Percentiles rank a stretch among this genome's conserved stretches.
Evolutionary conservation across 2,888 invertebrate species (phyloP).

Genomic region (Clepsis dumicolana): DNA sequence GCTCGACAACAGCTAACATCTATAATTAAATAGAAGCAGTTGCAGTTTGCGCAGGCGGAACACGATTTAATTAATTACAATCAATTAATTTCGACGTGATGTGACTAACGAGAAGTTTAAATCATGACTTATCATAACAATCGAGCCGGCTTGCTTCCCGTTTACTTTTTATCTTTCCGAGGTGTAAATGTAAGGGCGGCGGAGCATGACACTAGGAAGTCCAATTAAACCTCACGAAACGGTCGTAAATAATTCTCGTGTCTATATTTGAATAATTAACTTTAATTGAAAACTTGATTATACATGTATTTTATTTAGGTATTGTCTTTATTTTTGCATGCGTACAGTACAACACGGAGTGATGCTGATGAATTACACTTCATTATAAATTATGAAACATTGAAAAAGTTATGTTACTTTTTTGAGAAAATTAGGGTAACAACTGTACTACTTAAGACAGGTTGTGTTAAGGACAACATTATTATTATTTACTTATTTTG

Average conservation of each 20-base stretch:
- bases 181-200: constrained; percentile 47
- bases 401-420: no score
- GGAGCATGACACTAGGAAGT: constrained; percentile 46
- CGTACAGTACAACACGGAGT: no score
- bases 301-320: no score
- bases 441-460: no score
- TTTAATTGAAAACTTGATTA: not conserved
- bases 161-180: constrained; percentile 43
- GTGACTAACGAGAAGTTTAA: constrained; percentile 34
- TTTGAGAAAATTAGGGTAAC: no score
- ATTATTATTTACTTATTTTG: no score
- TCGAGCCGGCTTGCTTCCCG: constrained; percentile 41
- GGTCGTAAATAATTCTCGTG: constrained; percentile 33
- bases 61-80: constrained; percentile 12
- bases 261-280: constrained; percentile 1
- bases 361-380: no score
- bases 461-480: no score
- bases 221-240: constrained; percentile 49
- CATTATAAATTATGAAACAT: no score
- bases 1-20: constrained; percentile 5
- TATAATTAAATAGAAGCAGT: constrained; percentile 3
- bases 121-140: constrained; percentile 38
- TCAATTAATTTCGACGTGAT: constrained; percentile 15
- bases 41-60: not conserved
- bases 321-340: not conserved